A percentile compares a stretch with the other conserved stretches of the same genome.
Conservation (phyloP, 2,888 invertebrate genomes). For the Erebia ligea region DNA sequence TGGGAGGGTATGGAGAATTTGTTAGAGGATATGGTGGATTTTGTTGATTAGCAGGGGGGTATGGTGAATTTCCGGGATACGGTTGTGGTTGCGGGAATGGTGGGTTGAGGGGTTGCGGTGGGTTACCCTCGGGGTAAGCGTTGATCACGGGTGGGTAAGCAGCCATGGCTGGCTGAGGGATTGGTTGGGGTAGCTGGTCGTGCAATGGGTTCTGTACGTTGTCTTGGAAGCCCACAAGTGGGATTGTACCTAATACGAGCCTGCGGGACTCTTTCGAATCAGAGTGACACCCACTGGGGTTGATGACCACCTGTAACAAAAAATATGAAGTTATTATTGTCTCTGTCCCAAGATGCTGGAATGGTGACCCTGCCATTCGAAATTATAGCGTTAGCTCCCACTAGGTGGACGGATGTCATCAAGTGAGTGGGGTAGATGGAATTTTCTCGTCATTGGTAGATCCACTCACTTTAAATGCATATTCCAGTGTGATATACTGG, state of each 20-base stretch:
- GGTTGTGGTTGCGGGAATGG: conserved; percentile 45
- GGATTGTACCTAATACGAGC: conserved; percentile 63
- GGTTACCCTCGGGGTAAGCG: conserved; percentile 37
- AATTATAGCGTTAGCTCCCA: too few species aligned
- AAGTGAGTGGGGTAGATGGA: too few species aligned
- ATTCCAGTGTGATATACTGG: conserved; percentile 86
- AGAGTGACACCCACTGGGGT: conserved; percentile 59
- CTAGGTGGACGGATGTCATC: too few species aligned
- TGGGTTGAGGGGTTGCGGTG: conserved; percentile 33
- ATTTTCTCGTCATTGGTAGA: too few species aligned
- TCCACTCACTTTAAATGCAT: conserved; percentile 77
- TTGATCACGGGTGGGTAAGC: conserved; percentile 41
- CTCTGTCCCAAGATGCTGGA: not conserved
- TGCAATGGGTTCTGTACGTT: conserved; percentile 49
- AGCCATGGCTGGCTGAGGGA: conserved; percentile 52
- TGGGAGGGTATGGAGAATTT: not conserved
- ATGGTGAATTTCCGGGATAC: conserved; percentile 42
- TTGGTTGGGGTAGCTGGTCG: conserved; percentile 50
- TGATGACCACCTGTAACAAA: conserved; percentile 55
- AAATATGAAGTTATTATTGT: not conserved
- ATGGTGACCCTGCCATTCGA: too few species aligned
- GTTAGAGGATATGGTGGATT: conserved; percentile 33
- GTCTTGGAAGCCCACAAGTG: conserved; percentile 57
- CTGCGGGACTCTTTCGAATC: conserved; percentile 49
- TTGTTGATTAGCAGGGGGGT: conserved; percentile 44